Conservation (phyloP, 2,888 invertebrate species). For the Trachelus tabidus region DNA sequence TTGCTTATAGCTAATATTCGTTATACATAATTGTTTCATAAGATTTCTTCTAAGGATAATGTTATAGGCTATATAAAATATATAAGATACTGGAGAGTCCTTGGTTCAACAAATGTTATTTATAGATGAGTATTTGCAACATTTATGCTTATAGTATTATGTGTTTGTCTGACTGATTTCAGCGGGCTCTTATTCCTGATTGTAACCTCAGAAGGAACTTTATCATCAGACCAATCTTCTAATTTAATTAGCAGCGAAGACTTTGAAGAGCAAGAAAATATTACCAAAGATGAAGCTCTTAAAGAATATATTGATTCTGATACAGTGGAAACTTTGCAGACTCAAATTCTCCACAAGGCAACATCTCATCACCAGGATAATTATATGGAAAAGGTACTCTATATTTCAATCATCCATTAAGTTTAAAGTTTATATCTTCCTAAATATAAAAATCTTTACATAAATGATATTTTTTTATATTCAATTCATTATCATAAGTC, state of each 20-base stretch:
- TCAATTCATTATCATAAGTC: background rate
- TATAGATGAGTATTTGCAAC: conserved; percentile 20
- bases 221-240: conserved; percentile 61
- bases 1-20: background rate
- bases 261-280: conserved; percentile 35
- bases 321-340: conserved; percentile 15
- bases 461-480: too few relatives aligned
- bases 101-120: background rate
- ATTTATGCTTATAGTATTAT: background rate
- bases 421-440: background rate
- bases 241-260: conserved; percentile 34
- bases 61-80: background rate
- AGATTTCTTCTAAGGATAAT: background rate
- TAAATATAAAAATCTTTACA: background rate
- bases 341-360: conserved; percentile 17
- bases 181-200: conserved; percentile 73
- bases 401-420: background rate
- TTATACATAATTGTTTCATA: background rate
- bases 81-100: background rate
- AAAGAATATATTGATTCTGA: conserved; percentile 20
- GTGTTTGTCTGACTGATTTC: conserved; percentile 50
- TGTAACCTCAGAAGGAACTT: conserved; percentile 70
- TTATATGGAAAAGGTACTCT: conserved; percentile 28
- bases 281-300: conserved; percentile 32
- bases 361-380: conserved; percentile 30